These are phyloP conservation scores for Anhinga anhinga DNA, from an alignment of 2,113 vertebrate species.

Conservation along the genomic window DNA sequence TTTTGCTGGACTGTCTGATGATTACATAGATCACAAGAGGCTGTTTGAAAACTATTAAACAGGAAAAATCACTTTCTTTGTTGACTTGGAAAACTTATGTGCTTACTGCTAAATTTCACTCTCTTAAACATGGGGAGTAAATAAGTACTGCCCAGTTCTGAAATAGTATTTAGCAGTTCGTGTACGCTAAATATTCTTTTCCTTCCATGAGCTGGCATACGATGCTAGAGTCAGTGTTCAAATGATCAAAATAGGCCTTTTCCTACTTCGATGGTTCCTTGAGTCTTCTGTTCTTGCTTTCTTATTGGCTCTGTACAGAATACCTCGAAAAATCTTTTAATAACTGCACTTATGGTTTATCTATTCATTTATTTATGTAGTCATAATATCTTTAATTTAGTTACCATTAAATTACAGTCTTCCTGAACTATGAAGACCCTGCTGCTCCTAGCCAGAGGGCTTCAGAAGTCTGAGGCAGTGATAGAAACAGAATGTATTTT, in stretches of 20 bases:
- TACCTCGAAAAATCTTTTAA: background rate
- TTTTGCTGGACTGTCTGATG: background rate
- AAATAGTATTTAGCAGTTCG: background rate
- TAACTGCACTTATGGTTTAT: background rate
- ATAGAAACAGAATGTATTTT: background rate
- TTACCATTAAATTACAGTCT: background rate
- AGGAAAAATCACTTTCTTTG: background rate
- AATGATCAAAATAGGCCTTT: background rate
- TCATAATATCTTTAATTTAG: background rate
- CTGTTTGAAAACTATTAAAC: background rate
- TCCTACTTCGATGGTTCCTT: background rate
- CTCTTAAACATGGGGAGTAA: background rate
- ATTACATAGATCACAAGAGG: background rate
- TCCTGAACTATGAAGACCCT: background rate
- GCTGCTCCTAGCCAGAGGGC: background rate
- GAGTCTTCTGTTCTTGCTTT: background rate
- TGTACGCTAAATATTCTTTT: background rate
- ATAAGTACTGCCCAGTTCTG: background rate
- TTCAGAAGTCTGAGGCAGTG: slow-evolving; percentile 13
- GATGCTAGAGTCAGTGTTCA: background rate
- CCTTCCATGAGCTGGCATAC: background rate
- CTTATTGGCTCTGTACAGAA: background rate
- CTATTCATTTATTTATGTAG: background rate
- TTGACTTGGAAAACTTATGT: background rate
- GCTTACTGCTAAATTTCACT: background rate